Base-by-base conservation (phyloP, 1,140 invertebrate species). In the Bombus vancouverensis region DNA sequence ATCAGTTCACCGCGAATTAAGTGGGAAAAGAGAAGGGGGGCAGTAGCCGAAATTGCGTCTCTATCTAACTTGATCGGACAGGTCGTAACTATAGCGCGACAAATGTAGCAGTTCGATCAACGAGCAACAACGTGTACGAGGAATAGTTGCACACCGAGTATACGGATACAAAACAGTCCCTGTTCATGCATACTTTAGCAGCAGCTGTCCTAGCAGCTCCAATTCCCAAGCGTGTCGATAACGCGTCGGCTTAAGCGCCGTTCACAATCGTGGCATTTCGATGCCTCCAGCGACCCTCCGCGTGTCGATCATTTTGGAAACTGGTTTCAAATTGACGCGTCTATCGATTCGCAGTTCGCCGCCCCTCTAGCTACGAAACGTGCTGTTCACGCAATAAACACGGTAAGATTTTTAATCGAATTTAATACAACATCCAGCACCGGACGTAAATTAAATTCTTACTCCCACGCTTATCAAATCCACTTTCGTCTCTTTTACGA, bases 161-260 rank as follows among this genome's bases (percentile, higher is more conserved):
- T 91, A 89, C 79, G 74, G 91, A 90, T 93, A 93, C 90, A 93
- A 93, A 94, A 93, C 91, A 92, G 91, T 93, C 90, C 90, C 90
- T 87, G 89, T 92, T 93, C 92, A 93, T 94, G 93, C 93, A 94
- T 94, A 94, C 91, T 94, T 94, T 94, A 94, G 91, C 86, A 90
- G 87, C 93, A 93, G 93, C 92, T 93, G 93, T 86, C 89, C 90
- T 88, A 90, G 81, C 88, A 92, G 92, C 88, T 92, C 93, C 92
- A 93, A 94, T 94, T 94, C 93, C 92, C 93, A 94, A 93, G 93
- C 93, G 91, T 92, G 93, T 94, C 93, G 92, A 93, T 93, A 93
- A 85, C 87, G 86, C 81, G 83, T 72, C 84, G 78, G 83, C 75
- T 91, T 91, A 91, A 90, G 89, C 89, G 81, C 65, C 83, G 80